Evolutionary conservation across 2,113 vertebrate genomes (phyloP).

Genomic region (Triplophysa siluroides): DNA sequence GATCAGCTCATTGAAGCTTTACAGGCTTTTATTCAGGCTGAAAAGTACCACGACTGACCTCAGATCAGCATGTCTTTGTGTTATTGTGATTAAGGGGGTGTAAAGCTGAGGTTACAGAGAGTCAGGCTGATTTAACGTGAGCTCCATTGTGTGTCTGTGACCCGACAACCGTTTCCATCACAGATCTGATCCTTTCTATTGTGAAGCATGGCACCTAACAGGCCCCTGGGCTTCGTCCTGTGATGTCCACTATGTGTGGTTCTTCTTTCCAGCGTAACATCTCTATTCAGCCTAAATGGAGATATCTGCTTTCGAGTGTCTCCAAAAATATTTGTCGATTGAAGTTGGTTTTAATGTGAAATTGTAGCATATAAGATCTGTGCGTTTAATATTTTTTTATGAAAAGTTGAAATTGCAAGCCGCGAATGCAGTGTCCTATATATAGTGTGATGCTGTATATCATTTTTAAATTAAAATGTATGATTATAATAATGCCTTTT

Average conservation of each 20-base stretch:
- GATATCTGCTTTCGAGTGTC: too few relatives aligned
- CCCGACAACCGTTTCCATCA: slow-evolving; percentile 27
- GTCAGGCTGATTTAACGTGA: slow-evolving; percentile 34
- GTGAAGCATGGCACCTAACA: slow-evolving; percentile 13
- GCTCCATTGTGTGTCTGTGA: slow-evolving; percentile 35
- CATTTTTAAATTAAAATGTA: too few relatives aligned
- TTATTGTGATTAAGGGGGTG: slow-evolving; percentile 15
- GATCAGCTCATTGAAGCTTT: neutral
- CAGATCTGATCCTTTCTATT: slow-evolving; percentile 15
- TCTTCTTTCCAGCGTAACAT: too few relatives aligned
- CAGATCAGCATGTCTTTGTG: slow-evolving; percentile 15
- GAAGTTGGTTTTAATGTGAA: too few relatives aligned
- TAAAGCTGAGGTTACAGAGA: slow-evolving; percentile 23
- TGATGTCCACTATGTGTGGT: neutral
- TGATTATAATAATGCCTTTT: too few relatives aligned
- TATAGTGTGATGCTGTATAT: too few relatives aligned
- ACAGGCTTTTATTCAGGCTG: neutral
- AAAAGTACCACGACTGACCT: slow-evolving; percentile 12
- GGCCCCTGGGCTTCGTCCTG: neutral
- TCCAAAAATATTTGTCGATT: too few relatives aligned
- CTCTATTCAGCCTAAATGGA: too few relatives aligned
- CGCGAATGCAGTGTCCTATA: too few relatives aligned
- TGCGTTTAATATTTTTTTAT: too few relatives aligned
- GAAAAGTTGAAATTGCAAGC: too few relatives aligned
- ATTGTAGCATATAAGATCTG: too few relatives aligned